These are phyloP conservation scores for Coracias cyanogaster DNA, from an alignment of 2,797 vertebrate species.

Conservation along the genomic window DNA sequence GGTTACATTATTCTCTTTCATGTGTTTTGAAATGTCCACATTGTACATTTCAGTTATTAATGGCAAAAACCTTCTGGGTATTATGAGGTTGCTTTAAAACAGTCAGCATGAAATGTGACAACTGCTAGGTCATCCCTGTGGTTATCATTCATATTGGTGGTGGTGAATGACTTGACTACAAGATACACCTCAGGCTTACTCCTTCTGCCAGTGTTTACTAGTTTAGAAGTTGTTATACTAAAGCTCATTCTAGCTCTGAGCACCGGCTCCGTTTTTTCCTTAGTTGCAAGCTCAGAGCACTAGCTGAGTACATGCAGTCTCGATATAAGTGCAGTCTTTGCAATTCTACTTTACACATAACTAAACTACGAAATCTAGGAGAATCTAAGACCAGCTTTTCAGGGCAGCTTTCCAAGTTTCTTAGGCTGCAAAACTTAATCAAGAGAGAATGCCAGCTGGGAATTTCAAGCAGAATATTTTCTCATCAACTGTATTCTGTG, in stretches of 20 bases:
- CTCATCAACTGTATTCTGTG: background rate
- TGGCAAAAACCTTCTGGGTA: slow-evolving; percentile 47
- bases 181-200: slow-evolving; percentile 26
- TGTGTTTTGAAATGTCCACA: background rate
- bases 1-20: slow-evolving; percentile 6
- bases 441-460: slow-evolving; percentile 6
- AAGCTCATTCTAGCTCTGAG: background rate
- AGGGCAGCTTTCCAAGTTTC: slow-evolving; percentile 56
- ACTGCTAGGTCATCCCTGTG: slow-evolving; percentile 18
- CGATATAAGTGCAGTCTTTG: background rate
- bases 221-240: slow-evolving; percentile 14
- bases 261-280: background rate
- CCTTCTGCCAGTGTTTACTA: background rate
- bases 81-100: slow-evolving; percentile 54
- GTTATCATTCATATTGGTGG: slow-evolving; percentile 33
- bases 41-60: slow-evolving; percentile 37
- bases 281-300: background rate
- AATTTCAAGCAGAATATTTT: slow-evolving; percentile 37
- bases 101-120: slow-evolving; percentile 59
- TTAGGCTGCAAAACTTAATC: slow-evolving; percentile 19
- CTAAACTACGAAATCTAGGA: background rate
- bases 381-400: slow-evolving; percentile 24
- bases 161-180: background rate
- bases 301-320: background rate
- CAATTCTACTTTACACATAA: background rate